These are phyloP conservation scores for Schizothorax lantsangensis DNA, from an alignment of 2,797 vertebrate species.

Conservation along the genomic window DNA sequence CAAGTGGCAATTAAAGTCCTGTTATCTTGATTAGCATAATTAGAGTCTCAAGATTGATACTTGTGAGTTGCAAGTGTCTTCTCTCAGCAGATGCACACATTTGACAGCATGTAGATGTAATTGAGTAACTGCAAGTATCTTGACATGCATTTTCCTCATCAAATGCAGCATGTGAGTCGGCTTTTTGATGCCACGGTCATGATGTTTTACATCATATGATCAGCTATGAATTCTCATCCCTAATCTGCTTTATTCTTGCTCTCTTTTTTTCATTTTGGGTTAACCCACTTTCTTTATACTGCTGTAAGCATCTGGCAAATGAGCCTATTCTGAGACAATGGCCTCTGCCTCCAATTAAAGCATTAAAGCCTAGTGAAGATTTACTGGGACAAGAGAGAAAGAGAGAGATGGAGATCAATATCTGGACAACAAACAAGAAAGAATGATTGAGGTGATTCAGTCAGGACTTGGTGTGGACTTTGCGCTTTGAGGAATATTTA, in stretches of 20 bases:
- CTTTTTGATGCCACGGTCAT: not conserved
- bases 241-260: slow-evolving; percentile 9
- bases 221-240: not conserved
- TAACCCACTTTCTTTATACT: slow-evolving; percentile 52
- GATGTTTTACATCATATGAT: slow-evolving; percentile 16
- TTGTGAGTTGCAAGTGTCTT: slow-evolving; percentile 60
- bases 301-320: slow-evolving; percentile 42
- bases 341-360: slow-evolving; percentile 44
- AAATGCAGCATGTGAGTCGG: not conserved
- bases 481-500: slow-evolving; percentile 40
- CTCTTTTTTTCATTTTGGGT: not conserved
- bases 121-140: not conserved
- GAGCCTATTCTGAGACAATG: slow-evolving; percentile 40
- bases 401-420: slow-evolving; percentile 26
- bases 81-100: not conserved
- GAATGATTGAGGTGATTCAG: slow-evolving; percentile 59
- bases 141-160: not conserved
- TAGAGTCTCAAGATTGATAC: slow-evolving; percentile 67
- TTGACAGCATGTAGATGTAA: not conserved
- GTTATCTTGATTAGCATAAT: slow-evolving; percentile 76
- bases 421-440: slow-evolving; percentile 58
- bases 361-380: slow-evolving; percentile 36
- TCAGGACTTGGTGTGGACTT: slow-evolving; percentile 29
- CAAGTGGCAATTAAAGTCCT: slow-evolving; percentile 70
- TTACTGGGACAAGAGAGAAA: slow-evolving; percentile 44